phyloP scores from a whole-genome alignment of 2,113 vertebrate species.

The Microcebus griseorufus region DNA sequence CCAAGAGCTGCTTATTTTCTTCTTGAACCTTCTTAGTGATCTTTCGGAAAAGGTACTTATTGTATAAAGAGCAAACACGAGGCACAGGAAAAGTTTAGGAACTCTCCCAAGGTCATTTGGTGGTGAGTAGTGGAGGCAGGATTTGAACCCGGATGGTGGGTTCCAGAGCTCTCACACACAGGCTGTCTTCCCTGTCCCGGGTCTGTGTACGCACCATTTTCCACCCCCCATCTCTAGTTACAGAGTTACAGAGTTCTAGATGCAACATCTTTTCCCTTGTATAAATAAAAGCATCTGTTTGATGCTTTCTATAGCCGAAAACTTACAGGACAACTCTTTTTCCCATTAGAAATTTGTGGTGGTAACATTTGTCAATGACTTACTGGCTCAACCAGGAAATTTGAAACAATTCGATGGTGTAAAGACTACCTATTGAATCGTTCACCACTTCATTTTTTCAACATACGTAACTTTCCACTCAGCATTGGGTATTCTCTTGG shows the following conservation, averaged over 20 bases:
- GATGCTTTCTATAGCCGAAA: not conserved
- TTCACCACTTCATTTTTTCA: not conserved
- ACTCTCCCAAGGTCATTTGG: not conserved
- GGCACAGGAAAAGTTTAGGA: not conserved
- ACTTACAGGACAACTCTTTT: not conserved
- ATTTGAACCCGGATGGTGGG: not conserved
- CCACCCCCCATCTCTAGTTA: too few species aligned
- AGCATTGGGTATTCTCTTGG: not conserved
- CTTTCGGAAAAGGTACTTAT: not conserved
- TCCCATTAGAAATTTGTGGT: not conserved
- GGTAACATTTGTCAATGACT: not conserved
- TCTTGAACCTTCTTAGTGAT: not conserved
- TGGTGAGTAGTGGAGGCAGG: not conserved
- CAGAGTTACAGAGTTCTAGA: not conserved
- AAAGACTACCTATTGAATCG: not conserved
- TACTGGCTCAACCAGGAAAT: not conserved
- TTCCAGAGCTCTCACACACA: not conserved
- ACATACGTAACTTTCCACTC: not conserved
- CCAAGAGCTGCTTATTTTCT: not conserved
- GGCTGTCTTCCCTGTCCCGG: not conserved
- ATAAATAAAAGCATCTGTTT: slow-evolving; percentile 17
- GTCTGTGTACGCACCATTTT: not conserved
- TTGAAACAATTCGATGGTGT: not conserved
- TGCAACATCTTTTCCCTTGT: not conserved
- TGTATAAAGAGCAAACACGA: not conserved